Evolutionary conservation across 2,797 vertebrate genomes (phyloP).

Genomic region (Florisuga fusca): DNA sequence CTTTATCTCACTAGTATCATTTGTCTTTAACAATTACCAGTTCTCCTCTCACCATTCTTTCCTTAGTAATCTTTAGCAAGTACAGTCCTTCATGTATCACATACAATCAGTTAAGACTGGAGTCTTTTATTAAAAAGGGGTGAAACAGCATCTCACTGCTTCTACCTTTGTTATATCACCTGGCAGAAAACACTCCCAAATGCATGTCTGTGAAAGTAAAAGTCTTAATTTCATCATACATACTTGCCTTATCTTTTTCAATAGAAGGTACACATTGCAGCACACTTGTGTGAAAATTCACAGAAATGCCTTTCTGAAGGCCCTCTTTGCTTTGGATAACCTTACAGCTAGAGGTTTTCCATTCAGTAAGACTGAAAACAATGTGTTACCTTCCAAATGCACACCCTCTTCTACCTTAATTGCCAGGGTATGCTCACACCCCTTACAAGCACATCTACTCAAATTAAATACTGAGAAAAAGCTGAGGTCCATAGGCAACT

Average conservation of each 20-base stretch:
- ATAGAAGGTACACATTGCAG: neutral
- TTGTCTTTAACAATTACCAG: neutral
- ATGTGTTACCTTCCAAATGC: neutral
- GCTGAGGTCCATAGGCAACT: neutral
- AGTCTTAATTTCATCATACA: neutral
- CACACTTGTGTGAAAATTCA: neutral
- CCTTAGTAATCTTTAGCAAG: neutral
- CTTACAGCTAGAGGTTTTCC: rapidly evolving
- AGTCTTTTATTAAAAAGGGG: neutral
- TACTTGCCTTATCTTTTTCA: neutral
- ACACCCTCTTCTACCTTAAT: neutral
- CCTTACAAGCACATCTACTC: conserved; percentile 14
- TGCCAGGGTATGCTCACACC: neutral
- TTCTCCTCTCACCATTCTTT: neutral
- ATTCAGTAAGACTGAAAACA: neutral
- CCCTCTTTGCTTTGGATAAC: neutral
- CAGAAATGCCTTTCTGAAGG: neutral
- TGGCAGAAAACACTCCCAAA: neutral
- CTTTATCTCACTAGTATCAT: neutral
- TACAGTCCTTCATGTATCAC: neutral
- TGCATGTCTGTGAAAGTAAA: neutral
- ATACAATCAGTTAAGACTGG: neutral
- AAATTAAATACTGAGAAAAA: conserved; percentile 26
- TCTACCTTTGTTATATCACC: neutral
- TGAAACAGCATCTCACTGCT: neutral